A percentile compares a stretch with the other conserved stretches of the same genome.
phyloP scores from a whole-genome alignment of 2,888 invertebrate genomes.

The Drosophila anomelani region DNA sequence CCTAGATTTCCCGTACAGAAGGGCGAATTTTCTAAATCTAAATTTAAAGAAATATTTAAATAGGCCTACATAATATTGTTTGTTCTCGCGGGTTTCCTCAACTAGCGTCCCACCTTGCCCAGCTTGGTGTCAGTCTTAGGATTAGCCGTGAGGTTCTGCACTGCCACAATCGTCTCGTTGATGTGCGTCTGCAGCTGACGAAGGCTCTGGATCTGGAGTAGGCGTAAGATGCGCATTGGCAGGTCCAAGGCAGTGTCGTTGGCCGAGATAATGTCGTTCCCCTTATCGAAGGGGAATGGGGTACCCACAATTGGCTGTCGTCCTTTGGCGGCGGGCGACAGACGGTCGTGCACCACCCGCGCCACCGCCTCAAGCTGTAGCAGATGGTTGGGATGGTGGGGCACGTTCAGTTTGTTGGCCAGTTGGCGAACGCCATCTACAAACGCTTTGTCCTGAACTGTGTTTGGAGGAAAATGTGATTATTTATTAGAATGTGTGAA shows the following conservation, averaged over 20 bases:
- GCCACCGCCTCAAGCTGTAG: slow-evolving; percentile 90
- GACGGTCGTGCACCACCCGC: slow-evolving; percentile 87
- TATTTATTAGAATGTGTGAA: background rate
- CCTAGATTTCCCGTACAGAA: background rate
- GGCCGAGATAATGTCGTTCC: slow-evolving; percentile 86
- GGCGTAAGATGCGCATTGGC: slow-evolving; percentile 91
- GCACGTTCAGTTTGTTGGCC: slow-evolving; percentile 91
- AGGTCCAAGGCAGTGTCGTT: slow-evolving; percentile 88
- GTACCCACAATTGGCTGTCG: slow-evolving; percentile 85
- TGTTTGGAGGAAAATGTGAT: background rate
- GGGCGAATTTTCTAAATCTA: background rate
- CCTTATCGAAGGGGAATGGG: slow-evolving; percentile 89
- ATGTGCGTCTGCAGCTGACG: slow-evolving; percentile 93
- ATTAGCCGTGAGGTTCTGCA: slow-evolving; percentile 97
- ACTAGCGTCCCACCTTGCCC: slow-evolving; percentile 93
- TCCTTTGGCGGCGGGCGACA: slow-evolving; percentile 86
- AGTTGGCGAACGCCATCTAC: slow-evolving; percentile 92
- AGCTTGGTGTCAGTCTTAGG: slow-evolving; percentile 98
- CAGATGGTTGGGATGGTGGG: slow-evolving; percentile 92
- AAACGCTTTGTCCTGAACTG: slow-evolving; percentile 94
- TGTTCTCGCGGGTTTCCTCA: background rate
- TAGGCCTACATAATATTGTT: background rate
- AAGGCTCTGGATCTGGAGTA: slow-evolving; percentile 87
- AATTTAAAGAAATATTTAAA: background rate
- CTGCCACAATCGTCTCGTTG: slow-evolving; percentile 96